Conservation (phyloP, 2,797 vertebrate genomes). For the Harpagifer antarcticus region DNA sequence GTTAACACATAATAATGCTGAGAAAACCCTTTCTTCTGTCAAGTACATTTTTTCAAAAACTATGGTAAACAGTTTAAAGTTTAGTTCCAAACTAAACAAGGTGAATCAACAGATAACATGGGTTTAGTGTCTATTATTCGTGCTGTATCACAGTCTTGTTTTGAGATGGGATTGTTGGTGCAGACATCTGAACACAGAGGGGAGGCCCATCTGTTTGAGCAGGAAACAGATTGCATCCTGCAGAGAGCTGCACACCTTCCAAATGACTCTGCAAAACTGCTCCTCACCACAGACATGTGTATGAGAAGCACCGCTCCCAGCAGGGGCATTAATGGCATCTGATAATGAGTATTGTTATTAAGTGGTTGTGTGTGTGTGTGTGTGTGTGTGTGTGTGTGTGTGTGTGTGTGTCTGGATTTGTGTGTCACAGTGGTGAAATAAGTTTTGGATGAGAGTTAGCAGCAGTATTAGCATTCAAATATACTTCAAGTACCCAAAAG, state of each 20-base stretch:
- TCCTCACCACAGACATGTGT: constrained; percentile 58
- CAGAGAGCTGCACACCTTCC: constrained; percentile 74
- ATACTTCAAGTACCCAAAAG: too few relatives aligned
- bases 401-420: constrained; percentile 9
- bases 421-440: not conserved
- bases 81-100: constrained; percentile 11
- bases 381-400: not conserved
- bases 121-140: not conserved
- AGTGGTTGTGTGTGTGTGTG: constrained; percentile 9
- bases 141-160: constrained; percentile 38
- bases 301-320: constrained; percentile 57
- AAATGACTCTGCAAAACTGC: constrained; percentile 69
- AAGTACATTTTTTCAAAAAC: not conserved
- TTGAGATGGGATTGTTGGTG: constrained; percentile 56
- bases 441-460: too few relatives aligned
- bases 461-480: too few relatives aligned
- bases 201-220: constrained; percentile 82
- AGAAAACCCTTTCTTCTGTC: not conserved
- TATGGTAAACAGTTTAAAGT: not conserved
- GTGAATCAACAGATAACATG: constrained; percentile 23
- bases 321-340: constrained; percentile 48
- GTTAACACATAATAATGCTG: not conserved
- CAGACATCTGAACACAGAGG: constrained; percentile 59
- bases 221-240: constrained; percentile 89
- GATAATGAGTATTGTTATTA: constrained; percentile 41